These are phyloP conservation scores for Mnemiopsis leidyi DNA, from an alignment of 37 sponge, comb jelly and placozoan species.

Conservation along the genomic window DNA sequence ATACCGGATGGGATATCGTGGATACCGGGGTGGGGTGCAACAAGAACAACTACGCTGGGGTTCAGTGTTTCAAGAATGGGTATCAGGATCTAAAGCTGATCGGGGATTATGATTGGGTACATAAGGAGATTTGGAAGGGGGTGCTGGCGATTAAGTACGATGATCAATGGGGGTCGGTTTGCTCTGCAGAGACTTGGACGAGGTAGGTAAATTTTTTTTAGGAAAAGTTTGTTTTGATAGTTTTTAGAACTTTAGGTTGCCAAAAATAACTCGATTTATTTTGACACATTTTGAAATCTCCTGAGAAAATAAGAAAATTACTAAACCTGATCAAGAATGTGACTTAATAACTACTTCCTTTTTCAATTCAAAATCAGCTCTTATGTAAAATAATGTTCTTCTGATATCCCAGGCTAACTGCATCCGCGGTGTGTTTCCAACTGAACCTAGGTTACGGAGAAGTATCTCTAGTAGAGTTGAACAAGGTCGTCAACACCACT, in stretches of 20 bases:
- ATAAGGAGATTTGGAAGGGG: not conserved
- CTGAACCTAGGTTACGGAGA: not conserved
- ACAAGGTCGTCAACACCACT: not conserved
- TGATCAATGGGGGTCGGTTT: not conserved
- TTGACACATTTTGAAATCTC: too few relatives aligned
- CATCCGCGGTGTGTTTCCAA: not conserved
- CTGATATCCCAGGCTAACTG: not conserved
- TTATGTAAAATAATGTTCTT: too few relatives aligned
- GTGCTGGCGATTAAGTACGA: not conserved
- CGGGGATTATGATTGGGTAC: not conserved
- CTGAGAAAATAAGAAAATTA: too few relatives aligned
- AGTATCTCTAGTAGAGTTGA: not conserved
- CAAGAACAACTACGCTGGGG: constrained; percentile 13
- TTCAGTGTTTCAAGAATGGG: constrained; percentile 5
- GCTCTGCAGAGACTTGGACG: not conserved
- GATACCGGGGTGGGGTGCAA: not conserved
- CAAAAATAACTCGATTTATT: too few relatives aligned
- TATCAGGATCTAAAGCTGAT: constrained; percentile 19
- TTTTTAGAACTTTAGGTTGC: not conserved
- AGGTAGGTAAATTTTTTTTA: not conserved
- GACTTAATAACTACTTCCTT: too few relatives aligned
- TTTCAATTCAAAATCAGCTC: too few relatives aligned
- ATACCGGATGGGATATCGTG: not conserved
- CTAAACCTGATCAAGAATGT: too few relatives aligned
- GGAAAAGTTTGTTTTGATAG: not conserved